phyloP scores from a whole-genome alignment of 2,113 vertebrate genomes.

The Lepisosteus osseus region DNA sequence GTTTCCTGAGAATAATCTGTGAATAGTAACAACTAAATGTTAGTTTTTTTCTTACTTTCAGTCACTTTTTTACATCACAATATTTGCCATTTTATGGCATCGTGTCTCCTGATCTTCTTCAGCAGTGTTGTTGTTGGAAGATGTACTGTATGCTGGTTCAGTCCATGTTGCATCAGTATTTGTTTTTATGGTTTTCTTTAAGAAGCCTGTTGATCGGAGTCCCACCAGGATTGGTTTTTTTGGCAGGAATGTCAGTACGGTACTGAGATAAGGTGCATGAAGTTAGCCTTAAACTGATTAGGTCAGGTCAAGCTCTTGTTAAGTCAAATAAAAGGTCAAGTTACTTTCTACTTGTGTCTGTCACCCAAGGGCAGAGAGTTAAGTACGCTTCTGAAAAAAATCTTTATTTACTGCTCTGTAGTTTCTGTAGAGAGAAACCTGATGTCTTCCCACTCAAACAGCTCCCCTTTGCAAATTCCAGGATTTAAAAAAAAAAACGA shows the following conservation, averaged over 20 bases:
- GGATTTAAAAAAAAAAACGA: too few species aligned
- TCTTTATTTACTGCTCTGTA: background rate
- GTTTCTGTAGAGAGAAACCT: slow-evolving; percentile 12
- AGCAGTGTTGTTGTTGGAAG: too few species aligned
- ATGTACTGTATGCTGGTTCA: too few species aligned
- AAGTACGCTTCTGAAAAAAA: slow-evolving; percentile 34
- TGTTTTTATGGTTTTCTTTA: too few species aligned
- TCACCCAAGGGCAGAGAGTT: slow-evolving; percentile 38
- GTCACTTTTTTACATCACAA: too few species aligned
- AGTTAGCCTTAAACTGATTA: slow-evolving; percentile 39
- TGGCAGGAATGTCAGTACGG: slow-evolving; percentile 28
- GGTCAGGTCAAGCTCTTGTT: slow-evolving; percentile 47
- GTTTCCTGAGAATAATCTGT: too few species aligned
- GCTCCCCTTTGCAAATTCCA: slow-evolving; percentile 28
- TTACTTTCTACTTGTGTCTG: slow-evolving; percentile 41
- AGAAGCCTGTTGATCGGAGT: background rate
- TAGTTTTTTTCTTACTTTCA: too few species aligned
- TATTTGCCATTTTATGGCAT: too few species aligned
- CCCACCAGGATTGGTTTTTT: slow-evolving; percentile 30
- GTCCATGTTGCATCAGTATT: too few species aligned
- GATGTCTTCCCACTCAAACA: slow-evolving; percentile 32
- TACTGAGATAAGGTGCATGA: slow-evolving; percentile 26
- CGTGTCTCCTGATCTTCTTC: too few species aligned
- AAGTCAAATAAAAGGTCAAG: slow-evolving; percentile 46
- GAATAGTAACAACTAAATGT: too few species aligned